Evolutionary conservation across 2,888 invertebrate genomes (phyloP).

Genomic region (Lochmaea capreae): DNA sequence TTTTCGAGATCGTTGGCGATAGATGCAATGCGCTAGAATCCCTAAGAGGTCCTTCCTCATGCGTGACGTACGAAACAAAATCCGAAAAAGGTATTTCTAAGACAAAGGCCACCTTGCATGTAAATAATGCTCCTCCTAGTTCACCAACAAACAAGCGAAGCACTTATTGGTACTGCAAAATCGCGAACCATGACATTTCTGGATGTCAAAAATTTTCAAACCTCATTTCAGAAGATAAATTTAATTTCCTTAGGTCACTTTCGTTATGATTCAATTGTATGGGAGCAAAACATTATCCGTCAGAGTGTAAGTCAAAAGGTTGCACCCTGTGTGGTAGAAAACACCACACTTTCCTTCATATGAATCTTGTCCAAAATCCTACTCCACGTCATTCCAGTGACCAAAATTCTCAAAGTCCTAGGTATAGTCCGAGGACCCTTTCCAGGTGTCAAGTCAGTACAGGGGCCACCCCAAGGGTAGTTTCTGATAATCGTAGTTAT

Average conservation of each 20-base stretch:
- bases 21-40: slow-evolving; percentile 15
- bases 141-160: no score
- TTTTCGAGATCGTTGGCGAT: slow-evolving; percentile 11
- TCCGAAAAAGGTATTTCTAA: slow-evolving; percentile 2
- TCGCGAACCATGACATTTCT: slow-evolving; percentile 9
- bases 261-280: slow-evolving; percentile 27
- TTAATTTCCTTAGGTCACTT: slow-evolving; percentile 18
- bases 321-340: slow-evolving; percentile 68
- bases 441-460: slow-evolving; percentile 7
- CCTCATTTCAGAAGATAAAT: slow-evolving; percentile 9
- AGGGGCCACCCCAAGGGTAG: not conserved
- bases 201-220: slow-evolving; percentile 17
- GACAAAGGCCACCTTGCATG: slow-evolving; percentile 6
- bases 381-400: not conserved
- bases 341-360: slow-evolving; percentile 60
- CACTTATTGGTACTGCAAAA: no score
- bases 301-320: slow-evolving; percentile 35
- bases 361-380: slow-evolving; percentile 6
- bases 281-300: slow-evolving; percentile 7
- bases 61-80: not conserved
- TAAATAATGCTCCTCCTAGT: not conserved
- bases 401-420: slow-evolving; percentile 17
- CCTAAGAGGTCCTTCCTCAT: not conserved
- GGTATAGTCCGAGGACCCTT: slow-evolving; percentile 13
- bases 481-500: not conserved